These are phyloP conservation scores for Hyposmocoma kahamanoa DNA, from an alignment of 1,140 invertebrate genomes.

Conservation along the genomic window DNA sequence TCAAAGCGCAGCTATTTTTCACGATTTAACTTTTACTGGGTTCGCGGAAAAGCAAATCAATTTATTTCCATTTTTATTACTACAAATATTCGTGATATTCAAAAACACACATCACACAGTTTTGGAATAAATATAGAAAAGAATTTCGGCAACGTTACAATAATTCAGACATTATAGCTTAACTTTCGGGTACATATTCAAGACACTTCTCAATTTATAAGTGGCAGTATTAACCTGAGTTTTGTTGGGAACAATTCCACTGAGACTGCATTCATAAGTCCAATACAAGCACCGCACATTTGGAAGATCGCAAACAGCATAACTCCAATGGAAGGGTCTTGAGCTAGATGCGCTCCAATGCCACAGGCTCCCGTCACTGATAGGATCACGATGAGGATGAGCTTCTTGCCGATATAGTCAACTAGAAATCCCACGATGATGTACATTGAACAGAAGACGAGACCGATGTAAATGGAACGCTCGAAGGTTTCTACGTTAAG, in stretches of 20 bases:
- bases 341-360: slow-evolving; percentile 37
- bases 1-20: no score
- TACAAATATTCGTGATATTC: no score
- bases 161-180: no score
- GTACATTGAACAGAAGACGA: slow-evolving; percentile 65
- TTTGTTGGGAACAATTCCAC: slow-evolving; percentile 64
- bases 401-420: slow-evolving; percentile 57
- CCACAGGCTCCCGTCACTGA: slow-evolving; percentile 42
- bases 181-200: no score
- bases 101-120: no score
- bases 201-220: not conserved
- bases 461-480: slow-evolving; percentile 59
- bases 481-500: slow-evolving; percentile 58
- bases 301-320: slow-evolving; percentile 61
- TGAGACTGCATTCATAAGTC: slow-evolving; percentile 61
- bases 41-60: no score
- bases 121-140: no score
- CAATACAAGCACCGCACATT: slow-evolving; percentile 62
- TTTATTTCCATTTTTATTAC: no score
- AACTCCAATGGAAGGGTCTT: slow-evolving; percentile 20
- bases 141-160: no score
- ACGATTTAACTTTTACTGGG: no score
- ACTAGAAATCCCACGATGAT: slow-evolving; percentile 60
- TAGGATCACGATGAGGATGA: slow-evolving; percentile 46
- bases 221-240: slow-evolving; percentile 54